A percentile compares a stretch with the other conserved stretches of the same genome.
These are phyloP conservation scores for Phaethon lepturus DNA, from an alignment of 2,113 vertebrate species.

Conservation along the genomic window DNA sequence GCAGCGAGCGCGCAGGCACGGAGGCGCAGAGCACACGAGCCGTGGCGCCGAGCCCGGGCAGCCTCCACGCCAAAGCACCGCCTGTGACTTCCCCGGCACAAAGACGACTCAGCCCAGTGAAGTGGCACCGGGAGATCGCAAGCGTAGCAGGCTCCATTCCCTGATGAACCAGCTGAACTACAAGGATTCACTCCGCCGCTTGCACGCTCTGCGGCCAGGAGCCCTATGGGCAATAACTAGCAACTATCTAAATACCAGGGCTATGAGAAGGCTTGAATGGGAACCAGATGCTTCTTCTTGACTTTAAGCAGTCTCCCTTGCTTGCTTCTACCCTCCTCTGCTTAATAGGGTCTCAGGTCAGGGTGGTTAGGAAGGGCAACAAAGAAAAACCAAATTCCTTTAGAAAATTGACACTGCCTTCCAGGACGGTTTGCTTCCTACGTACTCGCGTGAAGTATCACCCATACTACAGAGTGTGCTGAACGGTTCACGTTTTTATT, in stretches of 20 bases:
- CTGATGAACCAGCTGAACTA: neutral
- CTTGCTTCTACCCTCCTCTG: neutral
- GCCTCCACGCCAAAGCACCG: neutral
- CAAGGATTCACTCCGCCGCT: neutral
- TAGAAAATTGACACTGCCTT: fast-evolving
- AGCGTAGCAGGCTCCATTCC: neutral
- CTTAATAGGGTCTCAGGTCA: neutral
- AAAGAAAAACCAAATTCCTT: neutral
- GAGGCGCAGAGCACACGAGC: neutral
- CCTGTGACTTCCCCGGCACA: neutral
- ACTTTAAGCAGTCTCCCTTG: neutral
- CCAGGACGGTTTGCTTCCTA: neutral
- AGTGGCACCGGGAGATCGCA: neutral
- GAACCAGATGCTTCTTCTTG: neutral
- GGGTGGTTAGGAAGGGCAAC: neutral
- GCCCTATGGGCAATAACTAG: neutral
- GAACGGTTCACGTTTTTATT: neutral
- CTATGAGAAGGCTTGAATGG: neutral
- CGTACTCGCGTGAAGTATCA: neutral
- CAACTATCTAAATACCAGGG: neutral
- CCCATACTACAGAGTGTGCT: fast-evolving
- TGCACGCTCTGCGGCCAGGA: neutral
- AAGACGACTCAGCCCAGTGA: neutral
- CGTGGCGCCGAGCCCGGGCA: neutral
- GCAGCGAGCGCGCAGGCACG: neutral